Conservation (phyloP, 2,113 vertebrate species). For the Caracal caracal region DNA sequence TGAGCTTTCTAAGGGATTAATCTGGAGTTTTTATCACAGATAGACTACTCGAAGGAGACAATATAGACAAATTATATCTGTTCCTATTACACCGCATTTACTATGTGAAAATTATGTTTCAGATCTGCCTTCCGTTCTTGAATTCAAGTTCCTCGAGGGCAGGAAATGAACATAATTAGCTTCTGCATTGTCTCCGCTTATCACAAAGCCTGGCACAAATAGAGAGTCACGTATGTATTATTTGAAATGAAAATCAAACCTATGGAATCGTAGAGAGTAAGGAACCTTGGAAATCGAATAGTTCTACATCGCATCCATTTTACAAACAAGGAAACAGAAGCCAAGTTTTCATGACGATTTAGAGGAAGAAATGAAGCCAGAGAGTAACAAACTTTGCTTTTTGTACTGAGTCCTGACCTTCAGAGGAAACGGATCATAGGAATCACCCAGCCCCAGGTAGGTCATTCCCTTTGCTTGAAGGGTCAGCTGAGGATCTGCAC, state of each 20-base stretch:
- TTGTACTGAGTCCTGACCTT: neutral
- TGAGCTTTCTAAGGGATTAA: neutral
- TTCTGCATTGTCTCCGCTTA: neutral
- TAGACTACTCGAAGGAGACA: neutral
- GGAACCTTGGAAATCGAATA: neutral
- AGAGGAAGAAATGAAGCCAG: neutral
- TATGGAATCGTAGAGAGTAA: neutral
- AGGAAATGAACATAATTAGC: neutral
- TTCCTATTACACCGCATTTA: neutral
- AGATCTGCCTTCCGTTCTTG: neutral
- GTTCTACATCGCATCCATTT: neutral
- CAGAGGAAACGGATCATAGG: neutral
- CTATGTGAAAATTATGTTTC: neutral
- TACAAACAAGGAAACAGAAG: neutral
- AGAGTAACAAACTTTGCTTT: neutral
- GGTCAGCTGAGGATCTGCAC: neutral
- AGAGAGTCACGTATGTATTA: neutral
- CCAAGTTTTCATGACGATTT: neutral
- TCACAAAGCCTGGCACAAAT: neutral
- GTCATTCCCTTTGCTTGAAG: neutral
- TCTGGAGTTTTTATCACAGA: slow-evolving; percentile 10
- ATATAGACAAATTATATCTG: neutral
- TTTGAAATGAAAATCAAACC: neutral
- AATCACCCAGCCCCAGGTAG: neutral
- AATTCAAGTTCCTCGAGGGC: neutral